phyloP scores from a whole-genome alignment of 1,140 invertebrate species.

The Drusus annulatus region DNA sequence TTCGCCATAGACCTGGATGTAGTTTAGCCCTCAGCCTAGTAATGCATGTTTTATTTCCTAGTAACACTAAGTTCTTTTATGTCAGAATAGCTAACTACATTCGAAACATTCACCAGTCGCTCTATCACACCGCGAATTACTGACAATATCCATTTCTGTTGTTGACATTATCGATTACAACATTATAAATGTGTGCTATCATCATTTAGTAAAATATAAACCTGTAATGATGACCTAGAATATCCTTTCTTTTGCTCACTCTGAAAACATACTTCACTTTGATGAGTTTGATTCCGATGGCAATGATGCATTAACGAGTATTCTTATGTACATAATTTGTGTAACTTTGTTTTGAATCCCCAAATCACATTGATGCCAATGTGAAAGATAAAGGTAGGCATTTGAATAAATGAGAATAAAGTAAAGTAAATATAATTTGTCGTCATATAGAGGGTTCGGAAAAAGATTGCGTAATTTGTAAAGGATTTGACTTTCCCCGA shows the following conservation, averaged over 20 bases:
- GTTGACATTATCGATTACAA: conserved; percentile 1
- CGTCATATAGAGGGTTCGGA: conserved; percentile 4
- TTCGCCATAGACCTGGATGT: not conserved
- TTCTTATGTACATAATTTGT: conserved; percentile 22
- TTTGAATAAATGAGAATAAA: conserved; percentile 12
- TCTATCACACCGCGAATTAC: conserved; percentile 15
- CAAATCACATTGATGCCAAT: conserved; percentile 20
- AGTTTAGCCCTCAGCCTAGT: too few relatives aligned
- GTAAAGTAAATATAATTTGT: not conserved
- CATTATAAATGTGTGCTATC: conserved; percentile 37
- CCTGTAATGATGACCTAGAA: conserved; percentile 27
- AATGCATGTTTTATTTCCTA: too few relatives aligned
- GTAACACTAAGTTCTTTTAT: too few relatives aligned
- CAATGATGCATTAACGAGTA: not conserved
- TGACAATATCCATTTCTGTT: conserved; percentile 35
- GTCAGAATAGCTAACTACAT: not conserved
- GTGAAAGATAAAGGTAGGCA: conserved; percentile 27
- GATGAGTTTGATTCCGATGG: conserved; percentile 1
- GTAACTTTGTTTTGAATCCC: conserved; percentile 12
- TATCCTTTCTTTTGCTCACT: conserved; percentile 39
- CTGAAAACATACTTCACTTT: not conserved
- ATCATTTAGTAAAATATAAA: conserved; percentile 5
- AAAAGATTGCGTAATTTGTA: too few relatives aligned
- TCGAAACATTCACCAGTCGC: not conserved
- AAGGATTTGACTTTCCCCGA: not conserved